These are phyloP conservation scores for Elanus axillaris DNA, from an alignment of 2,113 vertebrate species.

Conservation along the genomic window DNA sequence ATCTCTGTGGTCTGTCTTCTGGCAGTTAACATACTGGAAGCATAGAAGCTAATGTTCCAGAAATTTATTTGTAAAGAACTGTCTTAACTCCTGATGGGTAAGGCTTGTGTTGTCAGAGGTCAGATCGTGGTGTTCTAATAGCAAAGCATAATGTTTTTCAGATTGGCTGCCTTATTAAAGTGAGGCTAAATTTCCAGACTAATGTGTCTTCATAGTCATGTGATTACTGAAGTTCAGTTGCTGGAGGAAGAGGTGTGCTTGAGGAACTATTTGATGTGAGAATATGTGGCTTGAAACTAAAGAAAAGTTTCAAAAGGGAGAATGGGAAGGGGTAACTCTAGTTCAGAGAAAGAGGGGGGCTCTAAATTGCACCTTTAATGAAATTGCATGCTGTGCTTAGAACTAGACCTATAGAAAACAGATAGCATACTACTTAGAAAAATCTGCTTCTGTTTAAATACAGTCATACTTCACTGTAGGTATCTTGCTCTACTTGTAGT, in stretches of 20 bases:
- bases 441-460: background rate
- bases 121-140: background rate
- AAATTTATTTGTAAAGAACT: background rate
- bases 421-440: background rate
- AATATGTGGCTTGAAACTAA: background rate
- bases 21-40: background rate
- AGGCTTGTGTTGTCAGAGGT: background rate
- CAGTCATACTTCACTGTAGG: background rate
- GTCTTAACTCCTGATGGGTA: background rate
- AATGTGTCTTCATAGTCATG: background rate
- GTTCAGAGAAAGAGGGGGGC: background rate
- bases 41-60: background rate
- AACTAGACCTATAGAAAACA: background rate
- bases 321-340: background rate
- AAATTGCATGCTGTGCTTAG: background rate
- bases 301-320: background rate
- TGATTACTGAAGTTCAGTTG: background rate
- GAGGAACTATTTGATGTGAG: background rate
- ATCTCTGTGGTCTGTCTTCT: constrained; percentile 28
- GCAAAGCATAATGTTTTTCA: background rate
- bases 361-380: background rate
- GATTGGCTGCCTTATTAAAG: background rate
- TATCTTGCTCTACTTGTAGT: background rate
- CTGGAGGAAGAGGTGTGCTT: background rate
- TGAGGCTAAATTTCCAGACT: background rate